Percentiles rank a stretch among this genome's conserved stretches.
phyloP scores from a whole-genome alignment of 2,797 vertebrate genomes.

The Tiaroga cobitis region DNA sequence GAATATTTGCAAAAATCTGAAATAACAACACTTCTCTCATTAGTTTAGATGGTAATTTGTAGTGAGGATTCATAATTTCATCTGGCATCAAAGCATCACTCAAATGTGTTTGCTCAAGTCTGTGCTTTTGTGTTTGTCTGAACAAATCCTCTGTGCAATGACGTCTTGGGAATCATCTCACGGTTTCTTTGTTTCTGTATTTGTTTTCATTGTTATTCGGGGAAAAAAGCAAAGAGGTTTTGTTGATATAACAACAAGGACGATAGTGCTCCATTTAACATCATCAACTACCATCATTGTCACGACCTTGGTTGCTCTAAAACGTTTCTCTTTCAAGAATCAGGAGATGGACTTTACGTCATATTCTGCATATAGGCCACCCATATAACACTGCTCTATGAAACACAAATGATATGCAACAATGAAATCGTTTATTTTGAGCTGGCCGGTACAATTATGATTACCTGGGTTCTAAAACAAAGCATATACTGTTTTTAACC shows the following conservation, averaged over 20 bases:
- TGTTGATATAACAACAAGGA: slow-evolving; percentile 29
- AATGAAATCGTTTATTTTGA: background rate
- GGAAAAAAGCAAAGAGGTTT: background rate
- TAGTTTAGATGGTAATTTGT: slow-evolving; percentile 31
- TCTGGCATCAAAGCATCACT: slow-evolving; percentile 31
- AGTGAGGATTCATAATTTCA: slow-evolving; percentile 32
- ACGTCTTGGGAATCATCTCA: slow-evolving; percentile 28
- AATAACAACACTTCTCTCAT: slow-evolving; percentile 21
- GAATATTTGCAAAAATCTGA: slow-evolving; percentile 17
- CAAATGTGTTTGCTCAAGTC: slow-evolving; percentile 24
- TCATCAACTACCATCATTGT: background rate
- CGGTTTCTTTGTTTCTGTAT: slow-evolving; percentile 37
- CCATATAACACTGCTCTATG: background rate
- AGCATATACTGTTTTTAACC: slow-evolving; percentile 31
- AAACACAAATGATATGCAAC: slow-evolving; percentile 3
- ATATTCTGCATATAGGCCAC: slow-evolving; percentile 20
- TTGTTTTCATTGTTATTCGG: slow-evolving; percentile 34
- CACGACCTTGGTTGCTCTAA: background rate
- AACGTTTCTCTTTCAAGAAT: background rate
- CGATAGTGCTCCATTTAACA: slow-evolving; percentile 18
- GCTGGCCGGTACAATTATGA: background rate
- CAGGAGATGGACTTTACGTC: slow-evolving; percentile 18
- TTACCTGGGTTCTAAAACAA: slow-evolving; percentile 1
- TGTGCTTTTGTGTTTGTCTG: slow-evolving; percentile 27
- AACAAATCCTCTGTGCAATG: slow-evolving; percentile 33